Percentiles rank a stretch among this genome's conserved stretches.
These are phyloP conservation scores for Harpagifer antarcticus DNA, from an alignment of 2,797 vertebrate genomes.

Conservation along the genomic window DNA sequence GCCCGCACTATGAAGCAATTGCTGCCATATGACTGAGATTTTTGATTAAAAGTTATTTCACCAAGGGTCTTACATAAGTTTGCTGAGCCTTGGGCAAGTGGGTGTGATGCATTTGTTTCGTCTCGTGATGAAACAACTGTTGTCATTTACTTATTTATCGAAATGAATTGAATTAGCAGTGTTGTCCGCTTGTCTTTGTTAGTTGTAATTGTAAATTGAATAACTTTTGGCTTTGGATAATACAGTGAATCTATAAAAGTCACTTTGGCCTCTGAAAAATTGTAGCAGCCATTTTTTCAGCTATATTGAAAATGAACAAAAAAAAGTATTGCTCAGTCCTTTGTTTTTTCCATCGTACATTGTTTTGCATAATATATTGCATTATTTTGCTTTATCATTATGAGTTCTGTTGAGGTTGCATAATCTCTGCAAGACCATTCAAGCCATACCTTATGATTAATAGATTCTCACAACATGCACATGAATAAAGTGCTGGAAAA, in stretches of 20 bases:
- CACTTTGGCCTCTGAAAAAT: not conserved
- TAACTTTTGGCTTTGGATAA: not conserved
- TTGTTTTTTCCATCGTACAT: not conserved
- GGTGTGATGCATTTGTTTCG: not conserved
- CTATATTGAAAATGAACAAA: not conserved
- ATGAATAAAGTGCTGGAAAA: not conserved
- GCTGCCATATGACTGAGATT: slow-evolving; percentile 36
- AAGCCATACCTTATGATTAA: not conserved
- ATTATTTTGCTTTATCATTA: not conserved
- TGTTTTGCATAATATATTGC: not conserved
- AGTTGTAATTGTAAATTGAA: not conserved
- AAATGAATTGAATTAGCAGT: not conserved
- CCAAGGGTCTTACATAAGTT: slow-evolving; percentile 14
- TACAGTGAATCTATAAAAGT: not conserved
- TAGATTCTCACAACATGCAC: not conserved
- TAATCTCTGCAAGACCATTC: not conserved
- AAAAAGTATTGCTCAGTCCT: not conserved
- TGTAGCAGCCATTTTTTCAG: not conserved
- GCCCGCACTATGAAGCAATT: slow-evolving; percentile 68
- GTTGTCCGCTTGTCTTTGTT: not conserved
- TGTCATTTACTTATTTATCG: not conserved
- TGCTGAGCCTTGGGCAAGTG: not conserved
- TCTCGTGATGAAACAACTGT: not conserved
- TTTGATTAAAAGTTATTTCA: slow-evolving; percentile 46
- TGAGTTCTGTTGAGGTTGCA: not conserved